Evolutionary conservation across 2,113 vertebrate genomes (phyloP), one percentile per base, ranked within the genome.

Genomic region (Mungos mungo): DNA sequence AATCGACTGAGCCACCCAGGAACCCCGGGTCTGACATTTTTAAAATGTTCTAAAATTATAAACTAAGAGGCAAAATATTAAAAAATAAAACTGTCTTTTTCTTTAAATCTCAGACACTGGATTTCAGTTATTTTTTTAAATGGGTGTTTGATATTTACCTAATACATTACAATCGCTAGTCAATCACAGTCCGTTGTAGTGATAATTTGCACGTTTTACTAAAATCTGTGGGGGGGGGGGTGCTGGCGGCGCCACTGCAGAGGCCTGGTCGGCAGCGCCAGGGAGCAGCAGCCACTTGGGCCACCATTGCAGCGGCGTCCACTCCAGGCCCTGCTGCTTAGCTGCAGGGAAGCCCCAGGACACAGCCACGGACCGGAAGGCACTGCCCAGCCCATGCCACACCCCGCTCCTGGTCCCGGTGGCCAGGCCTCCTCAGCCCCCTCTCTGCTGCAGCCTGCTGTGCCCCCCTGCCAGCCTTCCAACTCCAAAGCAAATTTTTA

Each of bases 1-100:
- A n/a, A n/a, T n/a, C n/a, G n/a, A n/a, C n/a, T n/a, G n/a, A n/a
- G n/a, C n/a, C n/a, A n/a, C n/a, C n/a, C n/a, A n/a, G n/a, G n/a
- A n/a, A n/a, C n/a, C n/a, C n/a, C n/a, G 27, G n/a, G 10, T 76
- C 54, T 93, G 65, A 7, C 63, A 79, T 96, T 90, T 85, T 84
- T 45, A 16, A 77, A 60, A 27, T 12, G 14, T 77, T 85, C 66
- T 27, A 71, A 93, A 79, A 93, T 41, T 7, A n/a, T 29, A 79
- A 80, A 79, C 16, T 18, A 57, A 71, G 38, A 84, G 79, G n/a
- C 3, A 72, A 63, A 41, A 52, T 71, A 90, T 54, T 85, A 90
- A 79, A 90, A 65, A 23, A 25, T 41, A 84, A 45, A 84, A 45
- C 7, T n/a, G 29, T 80, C 89, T 74, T 84, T 82, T 77, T 74